Evolutionary conservation across 2,888 invertebrate species (phyloP).

Genomic region (Kuschelorhynchus macadamiae): DNA sequence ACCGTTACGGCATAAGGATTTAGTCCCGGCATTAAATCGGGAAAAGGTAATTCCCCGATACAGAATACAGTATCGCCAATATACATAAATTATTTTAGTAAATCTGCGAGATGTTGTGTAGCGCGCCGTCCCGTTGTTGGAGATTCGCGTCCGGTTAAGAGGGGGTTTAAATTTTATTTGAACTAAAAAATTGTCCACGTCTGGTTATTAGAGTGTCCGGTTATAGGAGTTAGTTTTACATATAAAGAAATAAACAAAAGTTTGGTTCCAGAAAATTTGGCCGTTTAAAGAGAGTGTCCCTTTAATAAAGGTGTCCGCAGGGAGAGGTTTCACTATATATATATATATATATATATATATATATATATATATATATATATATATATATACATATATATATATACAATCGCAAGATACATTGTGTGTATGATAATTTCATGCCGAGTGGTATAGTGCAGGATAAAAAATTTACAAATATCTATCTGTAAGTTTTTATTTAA

Average conservation of each 20-base stretch:
- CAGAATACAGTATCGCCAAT: neutral
- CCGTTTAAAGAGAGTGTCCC: conserved; percentile 1
- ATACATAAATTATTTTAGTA: conserved; percentile 1
- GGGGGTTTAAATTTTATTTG: conserved; percentile 1
- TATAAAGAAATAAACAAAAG: conserved; percentile 5
- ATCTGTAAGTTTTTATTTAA: too few species aligned
- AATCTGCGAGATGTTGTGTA: neutral
- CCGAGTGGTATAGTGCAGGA: too few species aligned
- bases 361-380: too few species aligned
- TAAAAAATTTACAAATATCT: too few species aligned
- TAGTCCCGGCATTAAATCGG: neutral
- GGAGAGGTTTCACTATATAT: neutral
- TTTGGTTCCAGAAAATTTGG: conserved; percentile 12
- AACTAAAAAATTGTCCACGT: conserved; percentile 21
- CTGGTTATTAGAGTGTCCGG: conserved; percentile 28
- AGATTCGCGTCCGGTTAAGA: conserved; percentile 31
- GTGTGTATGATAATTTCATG: too few species aligned
- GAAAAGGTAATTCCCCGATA: conserved; percentile 13
- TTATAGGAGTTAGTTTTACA: conserved; percentile 30
- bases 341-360: too few species aligned
- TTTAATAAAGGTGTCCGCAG: conserved; percentile 15
- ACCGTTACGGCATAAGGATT: neutral
- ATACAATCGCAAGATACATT: too few species aligned
- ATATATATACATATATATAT: too few species aligned
- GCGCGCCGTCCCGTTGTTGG: conserved; percentile 13